These are phyloP conservation scores for Elgaria multicarinata DNA, from an alignment of 2,113 vertebrate genomes.

Conservation along the genomic window DNA sequence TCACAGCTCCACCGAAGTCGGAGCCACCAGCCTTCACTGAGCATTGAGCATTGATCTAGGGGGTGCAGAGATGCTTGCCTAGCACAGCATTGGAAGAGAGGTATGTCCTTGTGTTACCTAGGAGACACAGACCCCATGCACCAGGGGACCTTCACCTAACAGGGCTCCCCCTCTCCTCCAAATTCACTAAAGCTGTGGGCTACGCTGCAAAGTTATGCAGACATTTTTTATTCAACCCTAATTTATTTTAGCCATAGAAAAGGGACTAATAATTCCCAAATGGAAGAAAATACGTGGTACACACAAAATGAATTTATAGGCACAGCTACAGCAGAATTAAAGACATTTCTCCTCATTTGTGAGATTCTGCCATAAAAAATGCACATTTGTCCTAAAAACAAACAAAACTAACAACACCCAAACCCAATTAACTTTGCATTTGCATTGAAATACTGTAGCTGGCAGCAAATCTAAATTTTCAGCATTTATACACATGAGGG, in stretches of 20 bases:
- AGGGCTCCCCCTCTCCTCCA: neutral
- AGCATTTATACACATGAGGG: no score
- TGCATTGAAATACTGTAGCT: neutral
- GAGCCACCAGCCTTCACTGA: no score
- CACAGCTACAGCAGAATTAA: neutral
- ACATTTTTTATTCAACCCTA: neutral
- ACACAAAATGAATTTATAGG: neutral
- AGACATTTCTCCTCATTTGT: neutral
- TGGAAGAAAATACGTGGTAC: neutral
- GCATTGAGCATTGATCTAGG: neutral
- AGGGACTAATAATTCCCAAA: neutral
- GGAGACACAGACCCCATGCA: neutral
- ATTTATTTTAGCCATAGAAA: neutral
- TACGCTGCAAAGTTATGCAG: neutral
- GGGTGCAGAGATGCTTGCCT: neutral
- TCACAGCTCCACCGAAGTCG: no score
- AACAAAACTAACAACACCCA: neutral
- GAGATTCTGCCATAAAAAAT: neutral
- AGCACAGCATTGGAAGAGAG: neutral
- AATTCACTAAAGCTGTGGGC: neutral
- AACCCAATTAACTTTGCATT: neutral
- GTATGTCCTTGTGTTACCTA: neutral
- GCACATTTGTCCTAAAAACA: neutral
- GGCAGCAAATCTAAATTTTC: neutral
- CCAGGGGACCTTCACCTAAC: neutral